Evolutionary conservation across 2,113 vertebrate species (phyloP).

Genomic region (Neomonachus schauinslandi): DNA sequence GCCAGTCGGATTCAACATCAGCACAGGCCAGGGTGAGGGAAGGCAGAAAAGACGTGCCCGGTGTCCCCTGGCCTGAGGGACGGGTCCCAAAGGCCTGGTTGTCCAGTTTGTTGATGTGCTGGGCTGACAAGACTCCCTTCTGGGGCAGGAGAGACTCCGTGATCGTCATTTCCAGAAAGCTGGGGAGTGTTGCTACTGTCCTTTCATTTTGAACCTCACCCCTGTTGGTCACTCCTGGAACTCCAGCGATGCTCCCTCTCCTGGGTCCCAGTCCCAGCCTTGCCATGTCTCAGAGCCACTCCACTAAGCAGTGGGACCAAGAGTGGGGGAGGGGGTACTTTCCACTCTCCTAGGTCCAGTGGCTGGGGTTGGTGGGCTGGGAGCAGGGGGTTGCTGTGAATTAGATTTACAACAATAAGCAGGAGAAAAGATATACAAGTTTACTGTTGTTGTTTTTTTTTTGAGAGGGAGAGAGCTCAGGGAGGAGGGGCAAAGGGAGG

Average conservation of each 20-base stretch:
- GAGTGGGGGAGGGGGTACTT: neutral
- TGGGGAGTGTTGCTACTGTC: fast-evolving
- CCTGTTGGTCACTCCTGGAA: neutral
- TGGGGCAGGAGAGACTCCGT: neutral
- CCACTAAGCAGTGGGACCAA: neutral
- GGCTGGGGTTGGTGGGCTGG: neutral
- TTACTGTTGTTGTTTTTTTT: neutral
- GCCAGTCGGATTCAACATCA: fast-evolving
- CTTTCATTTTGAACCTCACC: neutral
- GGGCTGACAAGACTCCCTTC: too few relatives aligned
- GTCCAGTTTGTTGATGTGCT: neutral
- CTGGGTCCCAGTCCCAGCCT: neutral
- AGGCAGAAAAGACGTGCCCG: fast-evolving
- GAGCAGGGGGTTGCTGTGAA: neutral
- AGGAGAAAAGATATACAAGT: neutral
- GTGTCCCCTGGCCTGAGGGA: fast-evolving
- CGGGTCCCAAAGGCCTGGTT: neutral
- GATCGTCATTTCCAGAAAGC: neutral
- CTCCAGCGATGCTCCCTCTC: too few relatives aligned
- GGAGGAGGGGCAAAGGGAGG: too few relatives aligned
- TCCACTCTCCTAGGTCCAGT: neutral
- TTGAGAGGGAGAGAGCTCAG: neutral
- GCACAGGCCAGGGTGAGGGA: neutral
- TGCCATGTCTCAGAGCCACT: fast-evolving
- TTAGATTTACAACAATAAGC: neutral